phyloP scores from a whole-genome alignment of 2,113 vertebrate species.

The Atrichornis clamosus region DNA sequence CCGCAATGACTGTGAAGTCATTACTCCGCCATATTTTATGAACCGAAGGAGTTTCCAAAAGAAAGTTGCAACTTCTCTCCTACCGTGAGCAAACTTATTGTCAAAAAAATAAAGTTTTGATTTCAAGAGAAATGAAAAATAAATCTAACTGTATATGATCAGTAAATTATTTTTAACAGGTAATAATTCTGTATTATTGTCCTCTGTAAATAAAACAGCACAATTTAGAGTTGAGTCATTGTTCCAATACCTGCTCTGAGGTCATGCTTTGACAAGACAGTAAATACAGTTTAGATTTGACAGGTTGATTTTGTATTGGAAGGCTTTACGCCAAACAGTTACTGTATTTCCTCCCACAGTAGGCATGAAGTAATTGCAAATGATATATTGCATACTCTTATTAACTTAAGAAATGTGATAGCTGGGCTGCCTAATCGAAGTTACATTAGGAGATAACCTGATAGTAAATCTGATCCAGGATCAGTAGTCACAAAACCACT shows the following conservation, averaged over 20 bases:
- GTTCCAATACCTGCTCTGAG: not conserved
- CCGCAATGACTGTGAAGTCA: not conserved
- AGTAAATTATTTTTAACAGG: not conserved
- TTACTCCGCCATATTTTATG: not conserved
- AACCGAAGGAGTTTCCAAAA: not conserved
- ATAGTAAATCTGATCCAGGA: not conserved
- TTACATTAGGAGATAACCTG: not conserved
- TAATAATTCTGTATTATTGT: not conserved
- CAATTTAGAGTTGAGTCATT: not conserved
- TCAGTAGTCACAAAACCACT: not conserved
- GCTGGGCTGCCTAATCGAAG: constrained; percentile 12
- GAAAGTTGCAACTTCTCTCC: not conserved
- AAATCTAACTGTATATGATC: not conserved
- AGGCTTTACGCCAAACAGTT: not conserved
- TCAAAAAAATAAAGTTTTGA: not conserved
- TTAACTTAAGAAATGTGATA: constrained; percentile 26
- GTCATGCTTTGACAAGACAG: not conserved
- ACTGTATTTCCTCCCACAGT: not conserved
- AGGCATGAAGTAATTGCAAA: not conserved
- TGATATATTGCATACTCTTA: not conserved
- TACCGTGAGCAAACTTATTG: not conserved
- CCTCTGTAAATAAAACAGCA: not conserved
- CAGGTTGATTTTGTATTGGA: not conserved
- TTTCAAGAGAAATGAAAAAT: not conserved
- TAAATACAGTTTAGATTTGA: not conserved